These are phyloP conservation scores for Epizoanthus ramosus DNA, from an alignment of 92 coral and sea anemone genomes.

Conservation along the genomic window DNA sequence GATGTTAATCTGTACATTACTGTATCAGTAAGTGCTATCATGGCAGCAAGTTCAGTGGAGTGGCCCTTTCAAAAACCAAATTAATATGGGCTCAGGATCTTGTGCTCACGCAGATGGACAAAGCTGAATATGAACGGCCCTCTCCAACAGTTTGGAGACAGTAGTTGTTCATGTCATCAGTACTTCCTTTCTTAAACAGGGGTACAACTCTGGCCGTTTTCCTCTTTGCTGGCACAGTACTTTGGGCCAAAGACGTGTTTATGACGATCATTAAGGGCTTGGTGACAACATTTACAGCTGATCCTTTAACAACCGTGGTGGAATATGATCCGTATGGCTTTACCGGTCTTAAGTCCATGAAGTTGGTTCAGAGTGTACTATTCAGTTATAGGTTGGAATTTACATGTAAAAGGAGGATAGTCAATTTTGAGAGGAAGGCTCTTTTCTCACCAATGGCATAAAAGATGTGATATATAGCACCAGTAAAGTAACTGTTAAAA, in stretches of 20 bases:
- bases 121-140: constrained; percentile 6
- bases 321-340: constrained; percentile 27
- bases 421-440: neutral
- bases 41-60: constrained; percentile 8
- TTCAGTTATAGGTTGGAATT: constrained; percentile 1
- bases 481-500: neutral
- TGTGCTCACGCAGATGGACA: constrained; percentile 2
- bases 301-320: constrained; percentile 22
- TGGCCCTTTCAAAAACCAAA: constrained; percentile 7
- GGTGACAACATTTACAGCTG: constrained; percentile 2
- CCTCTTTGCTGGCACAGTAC: constrained; percentile 22
- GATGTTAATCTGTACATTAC: constrained; percentile 13
- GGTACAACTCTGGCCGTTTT: constrained; percentile 5
- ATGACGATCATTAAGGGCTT: constrained; percentile 26
- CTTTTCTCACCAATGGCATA: neutral
- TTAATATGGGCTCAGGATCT: constrained; percentile 10
- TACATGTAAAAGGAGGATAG: constrained; percentile 2
- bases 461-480: constrained; percentile 1
- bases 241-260: constrained; percentile 14
- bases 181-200: neutral
- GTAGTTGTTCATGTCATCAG: constrained; percentile 3
- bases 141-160: constrained; percentile 20
- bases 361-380: constrained; percentile 5
- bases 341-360: constrained; percentile 11
- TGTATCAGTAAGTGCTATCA: constrained; percentile 1